These are phyloP conservation scores for Hystrix brachyura DNA, from an alignment of 2,113 vertebrate species.

Conservation along the genomic window DNA sequence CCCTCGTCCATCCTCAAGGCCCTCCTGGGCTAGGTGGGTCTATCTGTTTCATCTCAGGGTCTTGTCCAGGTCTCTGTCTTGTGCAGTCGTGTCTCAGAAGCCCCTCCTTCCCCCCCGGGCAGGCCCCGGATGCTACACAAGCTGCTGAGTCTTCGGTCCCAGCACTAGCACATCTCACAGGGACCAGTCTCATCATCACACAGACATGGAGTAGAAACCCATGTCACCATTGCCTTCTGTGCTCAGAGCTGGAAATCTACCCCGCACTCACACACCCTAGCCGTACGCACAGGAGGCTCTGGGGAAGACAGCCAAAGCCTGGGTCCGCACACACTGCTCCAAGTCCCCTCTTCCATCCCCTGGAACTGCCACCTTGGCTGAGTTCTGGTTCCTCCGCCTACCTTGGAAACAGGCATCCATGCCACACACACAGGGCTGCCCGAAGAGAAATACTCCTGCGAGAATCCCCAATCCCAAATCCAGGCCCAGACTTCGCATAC, in stretches of 20 bases:
- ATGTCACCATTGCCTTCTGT: background rate
- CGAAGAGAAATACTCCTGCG: background rate
- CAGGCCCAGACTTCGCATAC: background rate
- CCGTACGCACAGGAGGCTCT: background rate
- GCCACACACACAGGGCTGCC: background rate
- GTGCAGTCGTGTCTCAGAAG: slow-evolving; percentile 77
- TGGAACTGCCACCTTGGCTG: background rate
- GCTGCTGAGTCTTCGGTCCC: background rate
- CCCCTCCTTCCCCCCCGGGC: background rate
- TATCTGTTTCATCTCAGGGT: slow-evolving; percentile 78
- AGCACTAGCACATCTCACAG: background rate
- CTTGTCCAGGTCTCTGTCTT: slow-evolving; percentile 80
- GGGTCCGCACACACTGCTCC: background rate
- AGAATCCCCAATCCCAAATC: background rate
- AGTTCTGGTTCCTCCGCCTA: background rate
- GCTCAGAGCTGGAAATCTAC: background rate
- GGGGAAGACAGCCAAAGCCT: background rate
- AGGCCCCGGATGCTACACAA: background rate
- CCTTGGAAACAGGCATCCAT: background rate
- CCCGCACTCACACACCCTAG: background rate
- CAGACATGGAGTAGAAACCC: background rate
- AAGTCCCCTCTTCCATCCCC: no score
- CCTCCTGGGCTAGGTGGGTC: slow-evolving; percentile 20
- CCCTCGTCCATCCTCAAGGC: background rate
- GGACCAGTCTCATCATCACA: background rate